Base-by-base conservation (phyloP, 1,140 invertebrate species). In the Diorhabda elongata region DNA sequence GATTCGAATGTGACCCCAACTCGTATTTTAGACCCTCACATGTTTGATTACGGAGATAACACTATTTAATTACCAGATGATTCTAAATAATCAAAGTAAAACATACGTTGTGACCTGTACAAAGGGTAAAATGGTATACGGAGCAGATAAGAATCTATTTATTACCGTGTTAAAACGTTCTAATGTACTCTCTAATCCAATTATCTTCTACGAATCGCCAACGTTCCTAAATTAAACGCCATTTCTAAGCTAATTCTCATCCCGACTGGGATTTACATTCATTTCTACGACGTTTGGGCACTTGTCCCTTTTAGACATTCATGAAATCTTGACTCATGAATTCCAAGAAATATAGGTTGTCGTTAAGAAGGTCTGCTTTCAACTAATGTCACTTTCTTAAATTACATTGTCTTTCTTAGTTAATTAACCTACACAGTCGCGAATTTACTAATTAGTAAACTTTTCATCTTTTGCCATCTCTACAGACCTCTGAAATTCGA, bases 61-160 rank as follows among this genome's bases (percentile, higher is more conserved):
- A 52, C 47, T 52, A 52, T 52, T 52, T 52, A 52, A 52, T 52
- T 52, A 52, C 47, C 26, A 26, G 26, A 52, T 52, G n/a, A 6
- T 52, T 52, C 47, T 6, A 52, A 52, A 52, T 52, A 52, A n/a
- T 8, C 47, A 52, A 52, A 52, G 47, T 52, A 52, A 52, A 52
- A 52, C 47, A 52, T 52, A 52, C 47, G 47, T 6, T 52, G 6
- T n/a, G 47, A 8, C 47, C 6, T 52, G 47, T 6, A 52, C 64
- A 71, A 67, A 68, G 69, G 62, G 66, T 71, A 67, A 68, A 70
- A 42, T 56, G 47, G 60, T 26, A n/a, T 60, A 64, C 61, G 5
- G 57, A 65, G 69, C 64, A 65, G 69, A 71, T 71, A 71, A 71
- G 69, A 71, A 71, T 71, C 69, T 71, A 71, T 71, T 71, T 68